These are phyloP conservation scores for Drosophila testacea DNA, from an alignment of 2,888 invertebrate species.

Conservation along the genomic window DNA sequence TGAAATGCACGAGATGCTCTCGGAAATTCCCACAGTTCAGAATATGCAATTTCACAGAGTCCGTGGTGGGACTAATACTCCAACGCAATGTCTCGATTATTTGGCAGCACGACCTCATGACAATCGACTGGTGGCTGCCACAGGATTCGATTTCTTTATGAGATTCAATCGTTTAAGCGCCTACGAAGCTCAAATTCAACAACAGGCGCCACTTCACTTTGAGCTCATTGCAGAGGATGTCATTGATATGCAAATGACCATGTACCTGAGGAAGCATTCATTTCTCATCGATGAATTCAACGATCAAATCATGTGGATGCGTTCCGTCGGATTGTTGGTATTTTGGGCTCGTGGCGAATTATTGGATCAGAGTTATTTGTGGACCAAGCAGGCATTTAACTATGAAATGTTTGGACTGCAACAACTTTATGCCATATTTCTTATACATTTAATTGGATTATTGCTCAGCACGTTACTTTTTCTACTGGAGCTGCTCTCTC, in stretches of 20 bases:
- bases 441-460: constrained; percentile 30
- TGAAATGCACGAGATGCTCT: constrained; percentile 31
- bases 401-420: constrained; percentile 41
- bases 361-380: constrained; percentile 25
- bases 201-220: constrained; percentile 22
- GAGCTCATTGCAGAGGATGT: constrained; percentile 55
- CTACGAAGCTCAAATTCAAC: background rate
- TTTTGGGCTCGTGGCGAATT: constrained; percentile 61
- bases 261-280: constrained; percentile 74
- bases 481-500: constrained; percentile 46
- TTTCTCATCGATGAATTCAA: constrained; percentile 69
- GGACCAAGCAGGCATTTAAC: constrained; percentile 2
- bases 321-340: constrained; percentile 63
- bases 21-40: constrained; percentile 45
- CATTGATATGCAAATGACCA: constrained; percentile 56
- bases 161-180: constrained; percentile 46
- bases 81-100: constrained; percentile 31
- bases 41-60: constrained; percentile 41
- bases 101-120: constrained; percentile 21
- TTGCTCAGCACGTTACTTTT: constrained; percentile 34
- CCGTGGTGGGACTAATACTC: background rate
- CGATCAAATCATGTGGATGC: constrained; percentile 60
- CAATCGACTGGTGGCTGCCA: constrained; percentile 35
- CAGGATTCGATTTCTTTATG: constrained; percentile 44
- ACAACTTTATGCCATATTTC: constrained; percentile 53